Base-by-base conservation (phyloP, 2,888 invertebrate genomes). In the Euzetes globulus region DNA sequence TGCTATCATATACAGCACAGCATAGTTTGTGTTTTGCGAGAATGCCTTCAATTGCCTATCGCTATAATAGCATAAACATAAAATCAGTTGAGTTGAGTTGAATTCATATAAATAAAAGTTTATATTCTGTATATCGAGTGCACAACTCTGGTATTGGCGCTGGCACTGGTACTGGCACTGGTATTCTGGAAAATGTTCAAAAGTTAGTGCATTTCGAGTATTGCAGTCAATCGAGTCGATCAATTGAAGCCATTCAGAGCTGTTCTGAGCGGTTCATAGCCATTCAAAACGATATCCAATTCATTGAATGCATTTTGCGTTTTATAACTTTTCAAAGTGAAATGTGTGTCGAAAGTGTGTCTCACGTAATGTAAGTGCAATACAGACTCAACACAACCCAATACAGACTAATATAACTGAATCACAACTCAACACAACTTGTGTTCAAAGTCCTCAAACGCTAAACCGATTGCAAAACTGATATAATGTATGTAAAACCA, bases 401-500 rank as follows among this genome's bases (percentile, higher is more conserved):
- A 6, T 33, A 33, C 33, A 33, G 33, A 4, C 33, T 33, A 33
- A 33, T 33, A n/a, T n/a, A n/a, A n/a, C 33, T 33, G 33, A 33
- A 33, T 33, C 33, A 33, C 33, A 55, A 55, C 25, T 55, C 55
- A 55, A 55, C 25, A 6, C 25, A 63, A 63, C 63, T 63, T 37
- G 37, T 63, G 63, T 63, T 33, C 63, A 63, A 63, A 63, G 63
- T 55, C 55, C 55, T 55, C 55, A 55, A 47, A 47, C 47, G 17
- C 15, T 47, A 47, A 9, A 55, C 52, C 52, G 19, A 55, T 55
- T 25, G 55, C 47, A 47, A 4, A 33, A 63, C 63, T 63, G 33
- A 63, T 63, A 63, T 63, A 63, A 63, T 63, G 63, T 63, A 63
- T 37, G 63, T 37, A 37, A 63, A 37, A 37, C 63, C 29, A 63